These are phyloP conservation scores for Sinocyclocheilus grahami DNA, from an alignment of 2,113 vertebrate species.

Conservation along the genomic window DNA sequence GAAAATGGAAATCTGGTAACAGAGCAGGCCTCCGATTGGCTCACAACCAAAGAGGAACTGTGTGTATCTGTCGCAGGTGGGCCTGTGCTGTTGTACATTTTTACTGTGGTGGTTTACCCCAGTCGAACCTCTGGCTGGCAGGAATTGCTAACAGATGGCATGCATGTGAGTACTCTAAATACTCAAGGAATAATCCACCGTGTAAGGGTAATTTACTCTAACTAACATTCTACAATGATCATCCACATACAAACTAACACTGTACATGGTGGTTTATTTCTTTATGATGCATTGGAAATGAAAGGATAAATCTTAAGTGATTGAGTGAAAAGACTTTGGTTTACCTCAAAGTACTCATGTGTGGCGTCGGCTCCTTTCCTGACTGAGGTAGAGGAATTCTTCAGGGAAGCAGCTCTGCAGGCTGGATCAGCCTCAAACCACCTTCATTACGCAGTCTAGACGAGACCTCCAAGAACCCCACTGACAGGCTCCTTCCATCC, in stretches of 20 bases:
- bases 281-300: slow-evolving; percentile 25
- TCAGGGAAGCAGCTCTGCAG: slow-evolving; percentile 31
- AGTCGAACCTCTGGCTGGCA: slow-evolving; percentile 64
- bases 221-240: neutral
- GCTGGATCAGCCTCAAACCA: slow-evolving; percentile 62
- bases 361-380: slow-evolving; percentile 35
- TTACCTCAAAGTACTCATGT: slow-evolving; percentile 51
- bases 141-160: slow-evolving; percentile 68
- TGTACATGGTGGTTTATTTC: neutral
- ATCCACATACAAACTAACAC: neutral
- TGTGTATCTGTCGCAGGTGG: slow-evolving; percentile 72
- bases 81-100: slow-evolving; percentile 67
- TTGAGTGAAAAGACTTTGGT: slow-evolving; percentile 46
- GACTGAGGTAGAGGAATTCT: slow-evolving; percentile 40
- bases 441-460: slow-evolving; percentile 74
- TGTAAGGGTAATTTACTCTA: slow-evolving; percentile 7
- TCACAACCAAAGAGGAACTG: slow-evolving; percentile 58
- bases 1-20: slow-evolving; percentile 49
- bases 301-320: slow-evolving; percentile 19
- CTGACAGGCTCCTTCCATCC: slow-evolving; percentile 55
- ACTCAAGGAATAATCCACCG: neutral
- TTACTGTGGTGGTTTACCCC: slow-evolving; percentile 72
- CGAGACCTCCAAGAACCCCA: slow-evolving; percentile 65
- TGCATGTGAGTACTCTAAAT: slow-evolving; percentile 46
- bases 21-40: slow-evolving; percentile 58